Percentiles rank a stretch among this genome's conserved stretches.
Conservation (phyloP, 2,888 invertebrate species). For the Tipula vernalis region DNA sequence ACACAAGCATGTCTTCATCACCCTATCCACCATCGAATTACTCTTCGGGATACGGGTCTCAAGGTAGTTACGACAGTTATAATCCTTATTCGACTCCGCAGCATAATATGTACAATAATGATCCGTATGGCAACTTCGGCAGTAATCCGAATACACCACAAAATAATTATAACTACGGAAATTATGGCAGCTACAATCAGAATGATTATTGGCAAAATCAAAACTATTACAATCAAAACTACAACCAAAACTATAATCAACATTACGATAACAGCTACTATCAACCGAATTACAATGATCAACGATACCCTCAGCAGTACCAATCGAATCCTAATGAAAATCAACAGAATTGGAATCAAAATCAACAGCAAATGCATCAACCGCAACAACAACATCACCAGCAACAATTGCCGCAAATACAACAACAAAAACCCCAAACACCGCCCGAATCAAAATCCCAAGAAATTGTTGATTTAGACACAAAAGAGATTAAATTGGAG, state of each 20-base stretch:
- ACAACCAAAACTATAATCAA: constrained; percentile 24
- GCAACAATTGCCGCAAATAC: constrained; percentile 25
- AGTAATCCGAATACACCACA: not conserved
- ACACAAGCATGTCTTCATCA: not conserved
- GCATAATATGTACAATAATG: not conserved
- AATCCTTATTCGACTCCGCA: constrained; percentile 24
- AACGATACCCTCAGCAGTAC: not conserved
- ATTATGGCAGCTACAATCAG: constrained; percentile 22
- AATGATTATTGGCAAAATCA: constrained; percentile 37
- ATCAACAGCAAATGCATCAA: not conserved
- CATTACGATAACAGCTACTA: not conserved
- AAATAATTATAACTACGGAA: not conserved
- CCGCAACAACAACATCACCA: constrained; percentile 30
- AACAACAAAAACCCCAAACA: constrained; percentile 20
- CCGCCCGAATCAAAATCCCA: constrained; percentile 26
- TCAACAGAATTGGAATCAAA: not conserved
- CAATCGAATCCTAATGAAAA: not conserved
- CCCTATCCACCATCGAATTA: not conserved
- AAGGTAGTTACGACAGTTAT: constrained; percentile 25
- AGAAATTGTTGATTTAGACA: constrained; percentile 33
- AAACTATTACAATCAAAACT: constrained; percentile 40
- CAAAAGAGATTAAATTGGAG: constrained; percentile 38
- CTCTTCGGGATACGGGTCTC: not conserved
- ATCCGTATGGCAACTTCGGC: constrained; percentile 28
- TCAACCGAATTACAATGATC: not conserved